These are phyloP conservation scores for Fopius arisanus DNA, from an alignment of 1,140 invertebrate genomes.

Conservation along the genomic window DNA sequence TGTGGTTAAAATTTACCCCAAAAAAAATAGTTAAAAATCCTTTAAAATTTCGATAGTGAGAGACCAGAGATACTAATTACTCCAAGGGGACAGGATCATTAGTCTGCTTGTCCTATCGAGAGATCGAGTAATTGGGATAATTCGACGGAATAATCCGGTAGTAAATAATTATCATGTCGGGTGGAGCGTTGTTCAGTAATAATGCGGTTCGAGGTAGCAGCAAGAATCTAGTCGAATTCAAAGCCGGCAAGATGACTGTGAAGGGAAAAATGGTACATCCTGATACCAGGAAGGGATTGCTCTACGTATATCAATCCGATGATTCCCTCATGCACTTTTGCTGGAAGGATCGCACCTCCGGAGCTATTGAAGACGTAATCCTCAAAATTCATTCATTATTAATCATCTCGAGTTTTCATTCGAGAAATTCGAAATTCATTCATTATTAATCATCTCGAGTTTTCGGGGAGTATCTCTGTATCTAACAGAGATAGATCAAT, in stretches of 20 bases:
- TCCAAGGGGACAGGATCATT: background rate
- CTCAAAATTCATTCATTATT: conserved; percentile 24
- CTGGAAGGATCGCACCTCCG: conserved; percentile 92
- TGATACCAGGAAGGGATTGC: conserved; percentile 92
- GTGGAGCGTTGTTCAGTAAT: conserved; percentile 76
- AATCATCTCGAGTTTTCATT: no score
- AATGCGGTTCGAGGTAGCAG: conserved; percentile 76
- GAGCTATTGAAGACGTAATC: conserved; percentile 78
- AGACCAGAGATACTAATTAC: background rate
- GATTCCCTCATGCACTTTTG: conserved; percentile 98
- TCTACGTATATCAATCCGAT: conserved; percentile 95
- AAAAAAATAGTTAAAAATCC: background rate
- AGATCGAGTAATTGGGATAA: background rate
- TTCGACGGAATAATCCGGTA: background rate
- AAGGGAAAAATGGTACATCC: conserved; percentile 95
- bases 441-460: no score
- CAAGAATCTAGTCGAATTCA: conserved; percentile 94
- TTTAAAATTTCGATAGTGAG: background rate
- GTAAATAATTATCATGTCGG: conserved; percentile 56
- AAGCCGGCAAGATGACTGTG: conserved; percentile 96
- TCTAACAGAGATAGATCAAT: no score
- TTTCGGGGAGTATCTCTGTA: no score
- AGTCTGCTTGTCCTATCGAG: background rate
- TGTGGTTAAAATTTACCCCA: background rate
- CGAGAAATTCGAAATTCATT: no score